A percentile compares a stretch with the other conserved stretches of the same genome.
Conservation (phyloP, 2,797 vertebrate genomes). For the Hypotaenidia philippensis region DNA sequence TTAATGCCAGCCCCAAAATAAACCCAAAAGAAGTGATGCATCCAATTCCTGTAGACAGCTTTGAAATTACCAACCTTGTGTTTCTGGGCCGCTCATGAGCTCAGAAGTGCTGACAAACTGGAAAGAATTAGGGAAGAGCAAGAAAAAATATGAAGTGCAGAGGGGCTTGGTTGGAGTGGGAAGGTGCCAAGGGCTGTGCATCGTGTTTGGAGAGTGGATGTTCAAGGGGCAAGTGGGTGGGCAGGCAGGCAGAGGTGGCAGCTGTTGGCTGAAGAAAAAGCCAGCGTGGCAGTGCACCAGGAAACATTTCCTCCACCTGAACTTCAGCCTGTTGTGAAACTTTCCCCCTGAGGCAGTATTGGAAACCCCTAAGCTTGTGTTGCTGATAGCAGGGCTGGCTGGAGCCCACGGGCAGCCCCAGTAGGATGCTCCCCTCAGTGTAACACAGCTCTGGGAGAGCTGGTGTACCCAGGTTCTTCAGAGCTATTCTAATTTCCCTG, state of each 20-base stretch:
- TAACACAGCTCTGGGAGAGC: background rate
- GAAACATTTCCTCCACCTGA: conserved; percentile 21
- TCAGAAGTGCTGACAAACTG: background rate
- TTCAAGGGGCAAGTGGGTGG: background rate
- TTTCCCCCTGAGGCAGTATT: background rate
- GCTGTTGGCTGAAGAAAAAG: background rate
- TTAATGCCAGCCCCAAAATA: background rate
- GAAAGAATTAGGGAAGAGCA: background rate
- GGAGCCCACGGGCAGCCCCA: fast-evolving
- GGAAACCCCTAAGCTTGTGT: background rate
- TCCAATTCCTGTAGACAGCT: background rate
- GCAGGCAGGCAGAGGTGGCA: background rate
- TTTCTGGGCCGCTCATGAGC: background rate
- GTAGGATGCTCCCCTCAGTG: fast-evolving
- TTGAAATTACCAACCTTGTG: background rate
- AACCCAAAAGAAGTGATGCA: background rate
- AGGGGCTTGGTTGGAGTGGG: fast-evolving
- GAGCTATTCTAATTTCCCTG: background rate
- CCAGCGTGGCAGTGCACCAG: background rate
- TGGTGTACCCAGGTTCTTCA: background rate
- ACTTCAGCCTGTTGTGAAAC: conserved; percentile 38
- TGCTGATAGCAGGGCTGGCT: background rate
- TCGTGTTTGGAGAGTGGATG: background rate
- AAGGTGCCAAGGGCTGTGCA: fast-evolving
- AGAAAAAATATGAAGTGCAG: background rate